Percentiles rank a stretch among this genome's conserved stretches.
Conservation (phyloP, 2,888 invertebrate species). For the Volucella zonaria region DNA sequence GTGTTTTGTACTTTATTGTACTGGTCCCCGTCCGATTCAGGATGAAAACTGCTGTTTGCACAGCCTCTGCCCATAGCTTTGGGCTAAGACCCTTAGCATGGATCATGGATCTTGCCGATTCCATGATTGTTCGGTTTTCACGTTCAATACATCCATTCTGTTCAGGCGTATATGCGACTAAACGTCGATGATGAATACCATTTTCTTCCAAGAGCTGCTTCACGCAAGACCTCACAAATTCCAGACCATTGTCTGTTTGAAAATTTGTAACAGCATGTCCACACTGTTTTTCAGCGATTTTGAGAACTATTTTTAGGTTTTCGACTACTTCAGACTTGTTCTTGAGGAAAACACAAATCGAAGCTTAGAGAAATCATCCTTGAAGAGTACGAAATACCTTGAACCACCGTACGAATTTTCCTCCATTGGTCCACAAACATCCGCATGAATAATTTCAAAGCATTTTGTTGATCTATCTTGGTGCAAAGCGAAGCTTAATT, state of each 20-base stretch:
- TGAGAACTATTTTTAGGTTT: conserved; percentile 22
- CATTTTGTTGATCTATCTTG: conserved; percentile 13
- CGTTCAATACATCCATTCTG: conserved; percentile 67
- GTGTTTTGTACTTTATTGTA: conserved; percentile 74
- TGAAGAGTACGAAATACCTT: conserved; percentile 27
- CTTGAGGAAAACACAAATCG: conserved; percentile 5
- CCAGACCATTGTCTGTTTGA: conserved; percentile 48
- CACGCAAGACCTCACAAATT: conserved; percentile 47
- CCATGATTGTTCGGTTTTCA: conserved; percentile 69
- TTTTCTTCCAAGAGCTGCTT: conserved; percentile 29
- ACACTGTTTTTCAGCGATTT: conserved; percentile 21
- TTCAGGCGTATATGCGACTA: conserved; percentile 66
- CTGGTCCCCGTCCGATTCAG: conserved; percentile 69
- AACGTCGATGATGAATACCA: conserved; percentile 44
- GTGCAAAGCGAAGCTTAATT: conserved; percentile 21
- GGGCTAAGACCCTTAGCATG: conserved; percentile 66
- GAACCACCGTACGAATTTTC: conserved; percentile 14
- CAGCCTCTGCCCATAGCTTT: conserved; percentile 80
- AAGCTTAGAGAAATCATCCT: conserved; percentile 16
- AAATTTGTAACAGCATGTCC: conserved; percentile 12
- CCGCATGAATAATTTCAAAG: conserved; percentile 31
- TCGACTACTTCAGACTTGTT: conserved; percentile 10
- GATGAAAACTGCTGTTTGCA: conserved; percentile 75
- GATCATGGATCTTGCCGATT: conserved; percentile 64
- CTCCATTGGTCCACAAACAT: background rate